These are phyloP conservation scores for Onychomys torridus DNA, from an alignment of 2,797 vertebrate species.

Conservation along the genomic window DNA sequence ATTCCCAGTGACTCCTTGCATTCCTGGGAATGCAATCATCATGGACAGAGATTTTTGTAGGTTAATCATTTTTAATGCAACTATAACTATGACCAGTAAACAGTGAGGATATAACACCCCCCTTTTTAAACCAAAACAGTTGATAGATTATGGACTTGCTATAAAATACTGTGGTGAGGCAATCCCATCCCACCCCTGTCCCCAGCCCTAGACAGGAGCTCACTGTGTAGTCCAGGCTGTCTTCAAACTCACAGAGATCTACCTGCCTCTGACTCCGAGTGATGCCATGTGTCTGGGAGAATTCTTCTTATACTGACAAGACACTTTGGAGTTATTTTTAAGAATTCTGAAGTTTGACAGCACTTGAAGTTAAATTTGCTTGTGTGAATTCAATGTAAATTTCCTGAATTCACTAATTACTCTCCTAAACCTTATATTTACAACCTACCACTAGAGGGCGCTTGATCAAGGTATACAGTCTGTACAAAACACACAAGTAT, in stretches of 20 bases:
- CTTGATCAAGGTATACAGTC: background rate
- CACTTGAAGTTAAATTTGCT: conserved; percentile 27
- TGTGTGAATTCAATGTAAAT: background rate
- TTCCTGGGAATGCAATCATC: conserved; percentile 46
- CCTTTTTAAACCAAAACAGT: background rate
- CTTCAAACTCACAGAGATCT: background rate
- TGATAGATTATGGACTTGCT: background rate
- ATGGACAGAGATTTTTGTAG: conserved; percentile 2
- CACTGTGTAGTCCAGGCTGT: background rate
- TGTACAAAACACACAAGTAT: background rate
- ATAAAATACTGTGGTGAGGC: background rate
- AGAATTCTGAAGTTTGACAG: conserved; percentile 46
- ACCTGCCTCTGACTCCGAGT: background rate
- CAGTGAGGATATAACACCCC: background rate
- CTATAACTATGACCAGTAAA: conserved; percentile 50
- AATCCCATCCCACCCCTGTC: background rate
- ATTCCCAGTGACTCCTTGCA: background rate
- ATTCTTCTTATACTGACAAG: conserved; percentile 32
- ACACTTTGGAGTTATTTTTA: conserved; percentile 36
- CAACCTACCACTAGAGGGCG: conserved; percentile 48
- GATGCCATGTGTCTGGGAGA: background rate
- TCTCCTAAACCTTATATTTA: background rate
- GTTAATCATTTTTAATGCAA: conserved; percentile 45
- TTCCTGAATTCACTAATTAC: conserved; percentile 19
- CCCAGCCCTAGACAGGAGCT: background rate